Evolutionary conservation across 2,113 vertebrate species (phyloP), one percentile per base, ranked within the genome.

Genomic region (Leptobrachium ailaonicum): DNA sequence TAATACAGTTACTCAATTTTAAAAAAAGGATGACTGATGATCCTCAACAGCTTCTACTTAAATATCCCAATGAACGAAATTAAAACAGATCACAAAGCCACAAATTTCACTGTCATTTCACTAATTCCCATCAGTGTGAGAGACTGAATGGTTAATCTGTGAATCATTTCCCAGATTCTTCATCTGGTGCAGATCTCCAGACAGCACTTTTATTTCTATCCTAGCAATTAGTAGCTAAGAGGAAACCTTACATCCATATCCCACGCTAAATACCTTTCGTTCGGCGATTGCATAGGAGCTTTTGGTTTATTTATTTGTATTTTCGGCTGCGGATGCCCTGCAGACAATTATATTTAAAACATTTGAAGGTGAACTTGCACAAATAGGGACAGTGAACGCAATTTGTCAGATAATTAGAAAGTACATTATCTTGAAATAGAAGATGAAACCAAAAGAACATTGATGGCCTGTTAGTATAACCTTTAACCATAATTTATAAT

Each of bases 371-470:
- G 62, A 64, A 64, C 62, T 20, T 64, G n/a, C 40, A 64, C 62
- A 40, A 20, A 64, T 40, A 64, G 62, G 62, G 62, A 40, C 62
- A 64, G n/a, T 20, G 62, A 64, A 64, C 14, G 14, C n/a, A 64
- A 64, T 64, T 64, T 32, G 1, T 64, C 62, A 64, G 62, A 64
- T 64, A 64, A 64, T 64, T 64, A 64, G 62, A 64, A 64, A 64
- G 32, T 20, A 64, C 62, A 64, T 64, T 64, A 64, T 64, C 62
- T 64, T 64, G 62, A 32, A 64, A 64, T 32, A 64, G 62, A 64
- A 64, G 13, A 2, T 64, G 9, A 64, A 60, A n/a, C 20, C 20
- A 7, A 64, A 64, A 64, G 62, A 40, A 64, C 62, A 64, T 64
- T 13, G 14, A 13, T 64, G 62, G 62, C 62, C 62, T 13, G 20